Conservation (phyloP, 2,797 vertebrate species). For the Cheirogaleus major region DNA sequence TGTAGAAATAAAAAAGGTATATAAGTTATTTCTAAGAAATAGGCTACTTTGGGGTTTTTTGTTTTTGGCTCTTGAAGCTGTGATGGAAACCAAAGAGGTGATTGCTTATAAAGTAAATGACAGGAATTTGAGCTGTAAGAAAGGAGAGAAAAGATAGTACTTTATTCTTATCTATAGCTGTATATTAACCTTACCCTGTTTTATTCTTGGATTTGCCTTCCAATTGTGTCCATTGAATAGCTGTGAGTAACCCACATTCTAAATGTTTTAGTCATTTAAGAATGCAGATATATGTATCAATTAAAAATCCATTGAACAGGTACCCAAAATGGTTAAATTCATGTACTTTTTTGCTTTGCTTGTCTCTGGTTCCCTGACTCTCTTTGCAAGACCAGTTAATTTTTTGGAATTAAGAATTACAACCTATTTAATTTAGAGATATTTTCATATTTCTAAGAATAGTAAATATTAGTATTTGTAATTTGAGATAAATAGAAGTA, state of each 20-base stretch:
- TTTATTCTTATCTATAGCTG: background rate
- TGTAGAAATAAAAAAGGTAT: background rate
- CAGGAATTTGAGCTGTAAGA: background rate
- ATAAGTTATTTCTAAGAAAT: background rate
- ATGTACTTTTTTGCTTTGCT: background rate
- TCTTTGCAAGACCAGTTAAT: background rate
- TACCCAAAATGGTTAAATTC: background rate
- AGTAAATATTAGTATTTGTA: conserved; percentile 39
- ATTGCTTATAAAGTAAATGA: background rate
- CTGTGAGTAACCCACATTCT: background rate
- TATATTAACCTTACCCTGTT: background rate
- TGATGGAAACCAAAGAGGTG: background rate
- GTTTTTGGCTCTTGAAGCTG: background rate
- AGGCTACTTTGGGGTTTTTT: background rate
- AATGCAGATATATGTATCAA: background rate
- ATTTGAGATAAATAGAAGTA: conserved; percentile 39
- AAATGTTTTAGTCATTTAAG: background rate
- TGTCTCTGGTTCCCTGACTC: background rate
- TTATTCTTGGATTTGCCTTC: background rate
- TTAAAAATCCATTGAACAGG: background rate
- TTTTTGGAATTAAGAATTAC: conserved; percentile 40
- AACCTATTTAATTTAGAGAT: conserved; percentile 17
- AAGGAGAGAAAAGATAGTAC: background rate
- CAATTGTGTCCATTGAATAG: background rate
- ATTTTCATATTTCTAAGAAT: conserved; percentile 25